phyloP scores from a whole-genome alignment of 2,888 invertebrate species.

The Pseudoips prasinana region DNA sequence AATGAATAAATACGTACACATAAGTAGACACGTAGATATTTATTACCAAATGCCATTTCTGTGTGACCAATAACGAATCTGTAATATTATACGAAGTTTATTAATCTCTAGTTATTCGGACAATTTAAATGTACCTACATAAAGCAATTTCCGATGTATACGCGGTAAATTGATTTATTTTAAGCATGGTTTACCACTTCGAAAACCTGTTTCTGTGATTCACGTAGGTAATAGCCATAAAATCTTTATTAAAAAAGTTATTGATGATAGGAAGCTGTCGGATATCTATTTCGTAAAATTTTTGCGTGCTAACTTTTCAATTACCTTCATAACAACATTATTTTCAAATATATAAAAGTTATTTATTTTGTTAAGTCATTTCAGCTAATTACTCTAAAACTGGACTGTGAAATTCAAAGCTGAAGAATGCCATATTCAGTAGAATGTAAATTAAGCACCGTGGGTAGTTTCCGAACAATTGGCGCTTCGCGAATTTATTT shows the following conservation, averaged over 20 bases:
- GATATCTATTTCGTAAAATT: too few relatives aligned
- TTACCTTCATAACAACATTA: background rate
- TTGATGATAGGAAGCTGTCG: too few relatives aligned
- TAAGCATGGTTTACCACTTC: conserved; percentile 7
- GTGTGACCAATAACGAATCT: conserved; percentile 11
- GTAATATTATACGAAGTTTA: background rate
- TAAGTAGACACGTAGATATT: conserved; percentile 4
- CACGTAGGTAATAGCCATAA: too few relatives aligned
- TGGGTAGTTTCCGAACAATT: conserved; percentile 20
- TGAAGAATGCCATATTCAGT: conserved; percentile 1
- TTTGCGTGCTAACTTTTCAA: too few relatives aligned
- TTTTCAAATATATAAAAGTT: too few relatives aligned
- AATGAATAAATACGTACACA: conserved; percentile 2
- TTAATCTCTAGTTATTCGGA: conserved; percentile 15
- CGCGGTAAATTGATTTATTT: conserved; percentile 17
- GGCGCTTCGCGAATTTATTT: conserved; percentile 10
- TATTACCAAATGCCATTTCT: conserved; percentile 7
- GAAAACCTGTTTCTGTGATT: conserved; percentile 31
- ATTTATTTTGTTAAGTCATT: too few relatives aligned
- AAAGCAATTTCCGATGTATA: conserved; percentile 13
- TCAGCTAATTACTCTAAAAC: too few relatives aligned
- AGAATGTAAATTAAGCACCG: conserved; percentile 16
- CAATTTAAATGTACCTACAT: conserved; percentile 14
- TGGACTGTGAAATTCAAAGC: too few relatives aligned
- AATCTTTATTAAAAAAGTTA: too few relatives aligned